Percentiles rank a stretch among this genome's conserved stretches.
Conservation (phyloP, 2,113 vertebrate genomes). For the Myxocyprinus asiaticus region DNA sequence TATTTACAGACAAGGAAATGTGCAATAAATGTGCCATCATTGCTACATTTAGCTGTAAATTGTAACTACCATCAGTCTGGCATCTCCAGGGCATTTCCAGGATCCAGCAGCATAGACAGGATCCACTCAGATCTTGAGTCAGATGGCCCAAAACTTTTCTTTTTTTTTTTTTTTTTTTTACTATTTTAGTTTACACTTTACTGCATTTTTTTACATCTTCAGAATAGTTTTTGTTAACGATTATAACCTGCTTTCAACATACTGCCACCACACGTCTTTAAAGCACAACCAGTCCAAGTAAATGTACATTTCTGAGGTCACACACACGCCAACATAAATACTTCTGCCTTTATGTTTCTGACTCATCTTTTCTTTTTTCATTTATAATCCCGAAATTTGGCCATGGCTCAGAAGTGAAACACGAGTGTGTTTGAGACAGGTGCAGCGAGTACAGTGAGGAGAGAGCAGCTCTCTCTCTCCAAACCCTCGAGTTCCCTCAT, state of each 20-base stretch:
- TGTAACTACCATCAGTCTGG: neutral
- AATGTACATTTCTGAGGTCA: conserved; percentile 58
- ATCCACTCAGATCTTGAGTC: too few relatives aligned
- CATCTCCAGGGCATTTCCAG: conserved; percentile 2
- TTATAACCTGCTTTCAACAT: neutral
- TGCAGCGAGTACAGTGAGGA: too few relatives aligned
- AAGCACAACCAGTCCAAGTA: conserved; percentile 38
- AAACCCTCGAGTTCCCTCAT: neutral
- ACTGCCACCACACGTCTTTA: conserved; percentile 7
- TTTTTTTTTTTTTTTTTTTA: too few relatives aligned
- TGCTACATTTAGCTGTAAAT: conserved; percentile 18
- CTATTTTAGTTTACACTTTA: too few relatives aligned
- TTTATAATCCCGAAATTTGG: neutral
- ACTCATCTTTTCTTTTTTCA: conserved; percentile 48
- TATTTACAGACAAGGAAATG: neutral
- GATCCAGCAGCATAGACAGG: neutral
- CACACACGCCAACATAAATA: too few relatives aligned
- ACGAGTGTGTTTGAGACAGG: too few relatives aligned
- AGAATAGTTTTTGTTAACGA: neutral
- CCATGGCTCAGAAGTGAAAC: too few relatives aligned
- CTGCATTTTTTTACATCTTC: too few relatives aligned
- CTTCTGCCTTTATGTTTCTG: too few relatives aligned
- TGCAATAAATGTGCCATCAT: neutral
- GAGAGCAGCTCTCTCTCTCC: neutral
- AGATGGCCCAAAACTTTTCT: too few relatives aligned